Evolutionary conservation across 2,888 invertebrate species (phyloP), one percentile per base, ranked within the genome.

Genomic region (Melieria picta): DNA sequence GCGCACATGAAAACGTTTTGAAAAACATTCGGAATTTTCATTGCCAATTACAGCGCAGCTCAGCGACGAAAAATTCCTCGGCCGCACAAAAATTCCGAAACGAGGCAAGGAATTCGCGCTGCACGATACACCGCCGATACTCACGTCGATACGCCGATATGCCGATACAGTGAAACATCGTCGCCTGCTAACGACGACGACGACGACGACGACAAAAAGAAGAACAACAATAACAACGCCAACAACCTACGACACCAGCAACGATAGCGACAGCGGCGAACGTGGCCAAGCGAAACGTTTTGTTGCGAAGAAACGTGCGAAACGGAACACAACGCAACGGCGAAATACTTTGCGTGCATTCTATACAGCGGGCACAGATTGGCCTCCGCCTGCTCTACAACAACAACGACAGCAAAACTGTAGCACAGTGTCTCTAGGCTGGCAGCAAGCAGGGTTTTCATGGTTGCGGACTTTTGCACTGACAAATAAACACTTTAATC

Each of bases 131-230:
- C 30, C 30, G 30, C 30, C 30, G 30, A 30, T 30, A 30, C 30
- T 30, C 30, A 30, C 30, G 30, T 30, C 30, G 30, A 30, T 30
- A 30, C 30, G 30, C 30, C 30, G 30, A 30, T 47, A 11, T 5
- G 11, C 11, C 65, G 45, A 4, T 56, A 48, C 11, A 13, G 64
- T 52, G 52, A 65, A 61, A 93, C 52, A 50, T 47, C 47, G 56
- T 30, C 70, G 60, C 10, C 48, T 55, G 60, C 69, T 11, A 63
- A 68, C 52, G 63, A 65, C n/a, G 48, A 30, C 45, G 30, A 47
- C 47, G 30, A 64, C 68, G 50, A 60, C 61, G 65, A 16, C 30
- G 30, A 30, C 30, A 30, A 30, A 30, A 30, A 30, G 1, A 30
- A 30, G 3, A 69, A 58, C 56, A 66, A 52, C 58, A 52, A 50